Evolutionary conservation across 2,113 vertebrate genomes (phyloP), one percentile per base, ranked within the genome.

Genomic region (Perca flavescens): DNA sequence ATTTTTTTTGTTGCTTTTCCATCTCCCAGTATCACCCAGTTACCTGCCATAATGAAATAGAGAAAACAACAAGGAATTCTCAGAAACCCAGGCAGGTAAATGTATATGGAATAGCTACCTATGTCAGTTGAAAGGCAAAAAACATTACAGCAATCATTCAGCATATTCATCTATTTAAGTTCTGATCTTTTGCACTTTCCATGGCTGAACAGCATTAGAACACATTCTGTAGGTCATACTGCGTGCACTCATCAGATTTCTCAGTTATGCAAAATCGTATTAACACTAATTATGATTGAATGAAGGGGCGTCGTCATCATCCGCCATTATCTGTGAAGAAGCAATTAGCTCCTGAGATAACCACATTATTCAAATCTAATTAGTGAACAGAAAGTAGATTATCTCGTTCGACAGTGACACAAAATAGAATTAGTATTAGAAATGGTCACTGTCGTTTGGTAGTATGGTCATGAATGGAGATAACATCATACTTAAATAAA

Each of bases 311-410:
- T 46, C 80, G 67, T 80, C 52, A 56, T 79, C 9, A 70, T 82
- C 73, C 58, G 43, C 84, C 68, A 69, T 80, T 62, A 68, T 87
- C 77, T 73, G 58, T 54, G 52, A 68, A 16, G 62, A 72, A 81
- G 77, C 68, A 86, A 85, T 85, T 86, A 71, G 57, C 73, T 68
- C 57, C 57, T 31, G 21, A 74, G 61, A 70, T 83, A 89, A 89
- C 62, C 31, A 70, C 19, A 11, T 89, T 88, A 87, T 69, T 85
- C 56, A 75, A 91, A 92, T 78, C 64, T 16, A 83, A 86, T 91
- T 85, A 86, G 47, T 58, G 74, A 67, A 22, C 79, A 77, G 22
- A 62, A 84, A 76, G 53, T 56, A 43, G 54, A 82, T 84, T 61
- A 57, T 50, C 58, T 85, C 13, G 1, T 65, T 64, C 77, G 52